A percentile compares a stretch with the other conserved stretches of the same genome.
Evolutionary conservation across 2,888 invertebrate genomes (phyloP).

Genomic region (Lasioglossum marginatum): DNA sequence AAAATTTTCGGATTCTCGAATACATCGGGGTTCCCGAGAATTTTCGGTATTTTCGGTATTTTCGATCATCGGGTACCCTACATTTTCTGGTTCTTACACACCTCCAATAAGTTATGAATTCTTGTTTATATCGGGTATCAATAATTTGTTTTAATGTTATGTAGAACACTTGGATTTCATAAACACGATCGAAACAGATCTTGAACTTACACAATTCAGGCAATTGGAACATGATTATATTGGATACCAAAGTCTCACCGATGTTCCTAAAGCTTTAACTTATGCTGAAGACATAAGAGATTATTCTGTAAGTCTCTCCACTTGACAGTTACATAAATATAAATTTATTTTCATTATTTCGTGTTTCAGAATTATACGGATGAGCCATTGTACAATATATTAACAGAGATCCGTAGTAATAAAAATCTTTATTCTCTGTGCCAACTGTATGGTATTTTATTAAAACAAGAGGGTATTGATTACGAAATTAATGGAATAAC

Average conservation of each 20-base stretch:
- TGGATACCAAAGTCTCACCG: slow-evolving; percentile 97
- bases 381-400: slow-evolving; percentile 90
- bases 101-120: not conserved
- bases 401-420: slow-evolving; percentile 89
- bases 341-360: slow-evolving; percentile 14
- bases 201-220: slow-evolving; percentile 92
- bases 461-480: slow-evolving; percentile 92
- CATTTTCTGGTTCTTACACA: not conserved
- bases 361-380: slow-evolving; percentile 86
- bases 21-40: too few species aligned
- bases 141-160: slow-evolving; percentile 38
- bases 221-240: slow-evolving; percentile 96
- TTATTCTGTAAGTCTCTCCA: slow-evolving; percentile 81
- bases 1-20: not conserved
- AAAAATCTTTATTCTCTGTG: slow-evolving; percentile 92
- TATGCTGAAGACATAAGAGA: slow-evolving; percentile 88
- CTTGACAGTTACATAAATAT: not conserved
- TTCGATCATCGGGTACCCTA: not conserved
- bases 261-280: slow-evolving; percentile 93
- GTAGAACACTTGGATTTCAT: slow-evolving; percentile 98
- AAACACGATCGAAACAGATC: slow-evolving; percentile 90
- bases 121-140: slow-evolving; percentile 30
- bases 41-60: not conserved
- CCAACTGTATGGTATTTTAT: slow-evolving; percentile 93
- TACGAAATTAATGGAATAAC: slow-evolving; percentile 88